phyloP scores from a whole-genome alignment of 2,888 invertebrate genomes.

The Cloeon dipterum region DNA sequence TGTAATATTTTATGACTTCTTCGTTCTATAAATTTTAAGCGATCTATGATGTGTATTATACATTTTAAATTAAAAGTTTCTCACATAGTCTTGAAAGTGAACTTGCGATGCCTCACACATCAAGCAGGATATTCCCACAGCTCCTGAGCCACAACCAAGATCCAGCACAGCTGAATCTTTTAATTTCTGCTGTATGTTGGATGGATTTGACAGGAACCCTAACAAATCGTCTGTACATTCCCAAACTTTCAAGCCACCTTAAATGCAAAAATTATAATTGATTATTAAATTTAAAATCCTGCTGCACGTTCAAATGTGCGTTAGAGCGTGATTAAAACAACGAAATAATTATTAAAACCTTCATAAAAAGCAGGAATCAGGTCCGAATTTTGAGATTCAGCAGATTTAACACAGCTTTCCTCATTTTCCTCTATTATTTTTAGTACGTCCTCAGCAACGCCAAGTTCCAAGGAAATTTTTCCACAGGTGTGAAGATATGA shows the following conservation, averaged over 20 bases:
- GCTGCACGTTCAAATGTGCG: constrained; percentile 1
- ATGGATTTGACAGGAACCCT: constrained; percentile 29
- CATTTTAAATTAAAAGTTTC: constrained; percentile 17
- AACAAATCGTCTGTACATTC: constrained; percentile 73
- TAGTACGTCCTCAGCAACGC: constrained; percentile 19
- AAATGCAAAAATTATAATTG: constrained; percentile 10
- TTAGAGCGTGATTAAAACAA: neutral
- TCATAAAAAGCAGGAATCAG: constrained; percentile 55
- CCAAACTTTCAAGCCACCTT: constrained; percentile 90
- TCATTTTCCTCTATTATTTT: constrained; percentile 13
- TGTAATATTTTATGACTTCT: constrained; percentile 58
- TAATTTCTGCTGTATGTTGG: constrained; percentile 17
- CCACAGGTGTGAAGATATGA: no score
- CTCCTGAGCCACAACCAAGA: constrained; percentile 79
- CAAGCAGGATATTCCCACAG: constrained; percentile 61
- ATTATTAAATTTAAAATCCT: neutral
- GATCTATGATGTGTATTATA: neutral
- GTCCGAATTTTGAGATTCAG: constrained; percentile 32
- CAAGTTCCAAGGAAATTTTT: no score
- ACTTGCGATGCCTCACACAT: constrained; percentile 39
- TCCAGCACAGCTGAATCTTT: constrained; percentile 44
- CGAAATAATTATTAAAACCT: constrained; percentile 28
- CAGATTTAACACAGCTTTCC: constrained; percentile 8
- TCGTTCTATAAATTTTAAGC: constrained; percentile 24
- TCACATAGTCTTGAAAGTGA: constrained; percentile 87